Evolutionary conservation across 2,888 invertebrate species (phyloP), one percentile per base, ranked within the genome.

Genomic region (Abrostola triplasia): DNA sequence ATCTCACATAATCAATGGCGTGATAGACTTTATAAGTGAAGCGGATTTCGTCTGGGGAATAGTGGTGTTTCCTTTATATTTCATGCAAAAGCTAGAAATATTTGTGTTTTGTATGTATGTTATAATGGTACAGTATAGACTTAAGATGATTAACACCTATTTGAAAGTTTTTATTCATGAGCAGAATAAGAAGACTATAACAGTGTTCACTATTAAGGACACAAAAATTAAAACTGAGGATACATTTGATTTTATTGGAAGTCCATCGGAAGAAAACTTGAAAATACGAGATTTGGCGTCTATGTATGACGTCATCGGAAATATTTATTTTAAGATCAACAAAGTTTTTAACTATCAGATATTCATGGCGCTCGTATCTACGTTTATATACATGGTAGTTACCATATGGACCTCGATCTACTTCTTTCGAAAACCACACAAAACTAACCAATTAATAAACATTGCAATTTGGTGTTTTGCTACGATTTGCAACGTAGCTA

Each of bases 271-370:
- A 5, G 81, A 68, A 6, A 87, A 86, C 51, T 80, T 77, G 63
- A 88, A 87, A 75, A 85, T 92, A 51, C 79, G 83, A 24, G 86
- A 87, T 11, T 76, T 92, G 41, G 88, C 88, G 0, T 68, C 74
- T 2, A 84, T 84, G 12, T 91, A 89, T 55, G 85, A 88, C 57
- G 72, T 76, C 2, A 85, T 91, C 40, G 91, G 91, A 0, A 85
- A 85, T 40, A 77, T 84, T 36, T 87, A 86, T 67, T 64, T 48
- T 5, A 69, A 85, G 61, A 81, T 91, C 36, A 92, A 90, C 56
- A 68, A 84, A 8, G 75, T 87, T 37, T 92, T 87, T 66, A 90
- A 91, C 67, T 89, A 87, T 24, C 88, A 89, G 70, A 87, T 91
- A 13, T 87, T 92, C 37, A 86, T 90, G 82, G 84, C 84, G 9